A percentile compares a stretch with the other conserved stretches of the same genome.
Conservation (phyloP, 2,797 vertebrate species). For the Lagodon rhomboides region DNA sequence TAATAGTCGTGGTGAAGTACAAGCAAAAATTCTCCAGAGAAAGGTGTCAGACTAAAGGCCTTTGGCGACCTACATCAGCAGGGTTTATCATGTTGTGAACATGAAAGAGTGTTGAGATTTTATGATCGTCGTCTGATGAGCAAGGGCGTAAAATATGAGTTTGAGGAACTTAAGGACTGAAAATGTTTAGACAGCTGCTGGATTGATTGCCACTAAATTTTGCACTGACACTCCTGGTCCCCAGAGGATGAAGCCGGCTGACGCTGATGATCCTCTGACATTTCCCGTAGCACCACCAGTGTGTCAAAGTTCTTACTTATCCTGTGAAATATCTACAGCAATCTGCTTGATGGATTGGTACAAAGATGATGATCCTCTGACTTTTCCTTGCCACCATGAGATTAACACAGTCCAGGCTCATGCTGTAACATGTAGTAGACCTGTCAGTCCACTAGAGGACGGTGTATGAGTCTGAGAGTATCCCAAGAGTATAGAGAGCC, state of each 20-base stretch:
- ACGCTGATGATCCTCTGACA: neutral
- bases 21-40: neutral
- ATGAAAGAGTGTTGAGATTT: constrained; percentile 7
- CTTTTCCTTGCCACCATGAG: neutral
- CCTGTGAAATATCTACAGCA: neutral
- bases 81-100: neutral
- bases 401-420: neutral
- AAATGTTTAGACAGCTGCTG: neutral
- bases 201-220: neutral
- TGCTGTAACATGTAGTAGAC: no score
- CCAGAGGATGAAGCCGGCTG: neutral
- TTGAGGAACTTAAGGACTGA: neutral
- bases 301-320: neutral
- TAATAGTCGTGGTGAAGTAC: neutral
- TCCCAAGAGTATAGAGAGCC: no score
- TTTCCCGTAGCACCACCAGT: neutral
- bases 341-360: neutral
- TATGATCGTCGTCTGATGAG: neutral
- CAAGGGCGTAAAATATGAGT: neutral
- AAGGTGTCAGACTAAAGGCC: neutral
- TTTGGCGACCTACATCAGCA: neutral
- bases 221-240: neutral
- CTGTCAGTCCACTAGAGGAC: no score
- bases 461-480: no score
- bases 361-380: neutral